Evolutionary conservation across 2,888 invertebrate species (phyloP).

Genomic region (Ormia ochracea): DNA sequence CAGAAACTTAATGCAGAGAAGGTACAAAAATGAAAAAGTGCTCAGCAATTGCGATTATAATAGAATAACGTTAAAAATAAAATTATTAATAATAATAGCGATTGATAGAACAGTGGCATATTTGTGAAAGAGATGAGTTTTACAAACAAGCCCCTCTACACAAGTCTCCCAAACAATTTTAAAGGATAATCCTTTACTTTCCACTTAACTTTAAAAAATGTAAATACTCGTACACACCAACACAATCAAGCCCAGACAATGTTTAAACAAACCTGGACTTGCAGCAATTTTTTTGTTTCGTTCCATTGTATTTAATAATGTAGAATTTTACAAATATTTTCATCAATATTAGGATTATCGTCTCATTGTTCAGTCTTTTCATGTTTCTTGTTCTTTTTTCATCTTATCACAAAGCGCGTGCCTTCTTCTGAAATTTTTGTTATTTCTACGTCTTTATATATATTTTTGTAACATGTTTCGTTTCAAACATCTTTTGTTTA

Average conservation of each 20-base stretch:
- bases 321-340: constrained; percentile 57
- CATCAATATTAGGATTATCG: constrained; percentile 60
- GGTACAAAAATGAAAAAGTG: not conserved
- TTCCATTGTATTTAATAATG: constrained; percentile 37
- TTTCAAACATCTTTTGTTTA: not conserved
- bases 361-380: constrained; percentile 42
- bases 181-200: constrained; percentile 46
- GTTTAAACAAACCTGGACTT: not conserved
- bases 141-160: constrained; percentile 32
- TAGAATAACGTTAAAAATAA: not conserved
- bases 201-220: constrained; percentile 38
- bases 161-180: not conserved
- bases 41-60: constrained; percentile 29
- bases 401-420: constrained; percentile 48
- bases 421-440: constrained; percentile 10
- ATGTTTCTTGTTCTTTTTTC: not conserved
- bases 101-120: not conserved
- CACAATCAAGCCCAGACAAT: not conserved
- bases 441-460: not conserved
- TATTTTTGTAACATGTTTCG: constrained; percentile 23
- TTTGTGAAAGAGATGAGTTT: not conserved
- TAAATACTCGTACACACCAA: not conserved
- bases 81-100: not conserved
- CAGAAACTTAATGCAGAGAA: not conserved
- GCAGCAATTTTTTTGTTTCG: constrained; percentile 1